A percentile compares a stretch with the other conserved stretches of the same genome.
phyloP scores from a whole-genome alignment of 2,888 invertebrate genomes.

The Sarcophaga subvicina region DNA sequence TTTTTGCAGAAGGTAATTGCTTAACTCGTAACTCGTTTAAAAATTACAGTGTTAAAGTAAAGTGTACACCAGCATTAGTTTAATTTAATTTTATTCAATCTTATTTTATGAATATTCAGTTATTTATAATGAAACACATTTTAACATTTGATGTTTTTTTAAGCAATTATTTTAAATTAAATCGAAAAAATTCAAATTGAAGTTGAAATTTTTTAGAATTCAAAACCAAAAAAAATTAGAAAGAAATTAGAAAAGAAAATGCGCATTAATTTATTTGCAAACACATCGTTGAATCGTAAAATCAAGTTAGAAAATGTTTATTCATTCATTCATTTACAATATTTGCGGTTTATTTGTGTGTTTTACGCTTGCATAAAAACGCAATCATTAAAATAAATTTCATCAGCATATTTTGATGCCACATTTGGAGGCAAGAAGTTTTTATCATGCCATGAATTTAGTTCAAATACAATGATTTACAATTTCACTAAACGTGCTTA shows the following conservation, averaged over 20 bases:
- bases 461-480: slow-evolving; percentile 3
- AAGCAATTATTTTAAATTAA: not conserved
- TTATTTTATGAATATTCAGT: too few relatives aligned
- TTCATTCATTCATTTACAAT: not conserved
- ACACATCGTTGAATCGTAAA: not conserved
- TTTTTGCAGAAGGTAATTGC: too few relatives aligned
- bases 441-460: slow-evolving; percentile 11
- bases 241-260: not conserved
- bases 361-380: not conserved
- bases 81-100: too few relatives aligned
- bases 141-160: too few relatives aligned
- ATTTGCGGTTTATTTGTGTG: not conserved
- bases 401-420: not conserved
- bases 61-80: too few relatives aligned
- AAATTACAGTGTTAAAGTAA: too few relatives aligned
- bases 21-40: too few relatives aligned
- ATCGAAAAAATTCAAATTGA: not conserved
- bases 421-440: not conserved
- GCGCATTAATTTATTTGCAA: not conserved
- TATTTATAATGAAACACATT: too few relatives aligned
- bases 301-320: not conserved
- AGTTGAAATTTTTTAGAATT: not conserved
- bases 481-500: not conserved
- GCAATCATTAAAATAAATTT: slow-evolving; percentile 37
- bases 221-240: not conserved